Evolutionary conservation across 2,888 invertebrate species (phyloP).

Genomic region (Aelia acuminata): DNA sequence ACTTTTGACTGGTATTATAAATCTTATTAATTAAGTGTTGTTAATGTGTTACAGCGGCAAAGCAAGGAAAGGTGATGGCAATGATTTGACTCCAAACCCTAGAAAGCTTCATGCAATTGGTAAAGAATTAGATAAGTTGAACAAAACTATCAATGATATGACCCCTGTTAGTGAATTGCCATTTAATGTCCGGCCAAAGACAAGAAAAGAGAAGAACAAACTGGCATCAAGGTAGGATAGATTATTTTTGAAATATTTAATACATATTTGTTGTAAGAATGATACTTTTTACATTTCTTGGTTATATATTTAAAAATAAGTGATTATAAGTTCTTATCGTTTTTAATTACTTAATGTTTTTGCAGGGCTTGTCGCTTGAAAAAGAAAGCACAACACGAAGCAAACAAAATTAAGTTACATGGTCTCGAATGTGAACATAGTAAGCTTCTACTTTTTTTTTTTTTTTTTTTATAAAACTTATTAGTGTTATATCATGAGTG

Average conservation of each 20-base stretch:
- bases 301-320: background rate
- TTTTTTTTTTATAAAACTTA: background rate
- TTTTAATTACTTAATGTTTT: slow-evolving; percentile 61
- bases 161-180: slow-evolving; percentile 95
- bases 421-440: slow-evolving; percentile 96
- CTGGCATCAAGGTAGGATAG: slow-evolving; percentile 82
- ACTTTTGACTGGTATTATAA: no score
- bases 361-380: slow-evolving; percentile 92
- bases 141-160: slow-evolving; percentile 94
- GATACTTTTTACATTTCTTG: background rate
- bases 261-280: background rate
- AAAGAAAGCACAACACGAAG: slow-evolving; percentile 99
- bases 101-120: slow-evolving; percentile 92
- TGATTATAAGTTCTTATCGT: background rate
- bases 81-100: slow-evolving; percentile 96
- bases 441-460: slow-evolving; percentile 72
- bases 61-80: slow-evolving; percentile 96
- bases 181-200: slow-evolving; percentile 88
- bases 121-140: slow-evolving; percentile 90
- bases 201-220: slow-evolving; percentile 98
- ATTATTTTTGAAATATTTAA: background rate
- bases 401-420: slow-evolving; percentile 95
- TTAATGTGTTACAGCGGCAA: slow-evolving; percentile 77
- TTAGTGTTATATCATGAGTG: background rate
- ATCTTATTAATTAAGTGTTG: no score